Base-by-base conservation (phyloP, 2,797 vertebrate genomes). In the Ficedula albicollis region DNA sequence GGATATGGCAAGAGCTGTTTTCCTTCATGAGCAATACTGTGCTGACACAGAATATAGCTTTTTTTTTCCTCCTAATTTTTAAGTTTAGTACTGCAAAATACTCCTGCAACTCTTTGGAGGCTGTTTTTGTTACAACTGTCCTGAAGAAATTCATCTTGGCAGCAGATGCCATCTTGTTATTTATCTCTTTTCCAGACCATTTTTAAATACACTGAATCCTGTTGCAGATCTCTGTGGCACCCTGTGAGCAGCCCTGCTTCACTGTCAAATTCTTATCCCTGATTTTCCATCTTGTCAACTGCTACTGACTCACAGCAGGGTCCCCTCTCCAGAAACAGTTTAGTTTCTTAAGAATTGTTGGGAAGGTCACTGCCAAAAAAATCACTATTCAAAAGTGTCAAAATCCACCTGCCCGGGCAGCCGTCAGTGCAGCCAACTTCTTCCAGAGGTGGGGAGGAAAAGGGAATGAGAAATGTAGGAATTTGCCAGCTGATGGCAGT, bases 401-500 rank as follows among this genome's bases (percentile, higher is more conserved):
- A 75, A 62, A 80, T 62, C 60, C 72, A 55, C 56, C 60, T 87
- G 87, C 75, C 52, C 27, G 18, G 43, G 70, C n/a, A 55, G 49
- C 56, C 84, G 36, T 43, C 81, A 17, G 20, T 17, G 10, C 26
- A 62, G 44, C 43, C 60, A 72, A 8, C 73, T 46, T 55, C 20
- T 72, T 74, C 75, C 73, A 85, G 88, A 25, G 64, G 51, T 77
- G 73, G 34, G 56, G 64, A 76, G 87, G 68, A 46, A 60, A 69
- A 75, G 30, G 5, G 4, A 43, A 49, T n/a, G 52, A 84, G 84
- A 94, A 78, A 73, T 94, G 90, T 89, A 91, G 92, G 91, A 29
- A 55, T 94, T 94, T 96, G 94, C 95, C 92, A 95, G 94, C 87
- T 97, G 95, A 95, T 95, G 91, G 96, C 92, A 96, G 87, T 78